These are phyloP conservation scores for Octopus sinensis DNA, from an alignment of 1,140 invertebrate genomes.

Conservation along the genomic window DNA sequence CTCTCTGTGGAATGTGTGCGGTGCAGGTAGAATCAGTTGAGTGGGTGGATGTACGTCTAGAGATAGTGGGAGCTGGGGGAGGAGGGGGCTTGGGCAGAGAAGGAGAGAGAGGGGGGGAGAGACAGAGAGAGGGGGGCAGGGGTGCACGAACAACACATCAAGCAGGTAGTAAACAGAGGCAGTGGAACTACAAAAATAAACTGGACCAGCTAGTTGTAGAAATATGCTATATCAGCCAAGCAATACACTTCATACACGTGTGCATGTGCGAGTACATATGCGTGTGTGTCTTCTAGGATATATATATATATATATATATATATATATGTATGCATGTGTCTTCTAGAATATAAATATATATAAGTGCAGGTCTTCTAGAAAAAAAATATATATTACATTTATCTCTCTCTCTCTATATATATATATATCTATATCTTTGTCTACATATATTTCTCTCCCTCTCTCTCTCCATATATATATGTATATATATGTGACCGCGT, in stretches of 20 bases:
- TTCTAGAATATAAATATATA: background rate
- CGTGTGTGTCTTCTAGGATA: too few species aligned
- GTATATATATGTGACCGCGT: too few species aligned
- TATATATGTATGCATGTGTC: background rate
- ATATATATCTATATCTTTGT: too few species aligned
- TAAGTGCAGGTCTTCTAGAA: too few species aligned
- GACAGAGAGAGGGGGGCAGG: slow-evolving; percentile 3
- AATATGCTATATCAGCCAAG: background rate
- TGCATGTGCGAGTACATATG: slow-evolving; percentile 6
- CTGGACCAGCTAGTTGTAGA: background rate
- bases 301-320: slow-evolving; percentile 12
- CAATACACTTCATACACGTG: slow-evolving; percentile 8
- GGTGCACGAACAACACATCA: background rate
- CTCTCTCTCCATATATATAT: too few species aligned
- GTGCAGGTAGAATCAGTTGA: too few species aligned
- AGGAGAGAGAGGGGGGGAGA: slow-evolving; percentile 17
- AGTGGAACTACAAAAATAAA: slow-evolving; percentile 11
- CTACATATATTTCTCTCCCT: too few species aligned
- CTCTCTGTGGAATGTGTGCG: too few species aligned
- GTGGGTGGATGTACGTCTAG: too few species aligned
- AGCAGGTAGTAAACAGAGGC: slow-evolving; percentile 9
- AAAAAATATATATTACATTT: too few species aligned
- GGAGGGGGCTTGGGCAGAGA: background rate
- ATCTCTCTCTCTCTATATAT: too few species aligned
- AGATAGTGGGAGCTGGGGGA: too few species aligned